phyloP scores from a whole-genome alignment of 2,797 vertebrate species.

The Huso huso region DNA sequence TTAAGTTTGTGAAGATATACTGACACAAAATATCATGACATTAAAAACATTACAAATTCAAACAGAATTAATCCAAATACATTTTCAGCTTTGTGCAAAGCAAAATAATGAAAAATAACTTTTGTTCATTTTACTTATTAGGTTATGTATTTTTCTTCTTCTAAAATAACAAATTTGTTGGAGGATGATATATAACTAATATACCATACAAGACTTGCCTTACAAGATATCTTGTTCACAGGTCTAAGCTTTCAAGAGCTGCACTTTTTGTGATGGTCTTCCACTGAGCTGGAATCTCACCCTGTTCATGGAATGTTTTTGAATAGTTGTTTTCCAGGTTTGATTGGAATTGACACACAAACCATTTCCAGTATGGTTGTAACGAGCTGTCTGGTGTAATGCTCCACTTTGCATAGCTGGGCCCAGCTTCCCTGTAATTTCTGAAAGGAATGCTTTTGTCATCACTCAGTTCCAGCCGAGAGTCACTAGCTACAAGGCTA shows the following conservation, averaged over 20 bases:
- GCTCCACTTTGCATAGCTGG: constrained; percentile 15
- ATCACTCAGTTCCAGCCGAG: background rate
- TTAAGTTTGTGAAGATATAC: no score
- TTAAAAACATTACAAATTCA: no score
- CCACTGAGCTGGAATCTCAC: constrained; percentile 24
- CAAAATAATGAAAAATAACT: no score
- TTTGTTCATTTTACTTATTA: no score
- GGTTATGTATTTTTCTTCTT: no score
- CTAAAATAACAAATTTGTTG: no score
- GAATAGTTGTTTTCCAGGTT: background rate
- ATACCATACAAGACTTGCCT: no score
- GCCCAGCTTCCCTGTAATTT: constrained; percentile 15
- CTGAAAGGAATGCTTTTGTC: constrained; percentile 17
- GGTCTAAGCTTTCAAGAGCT: background rate
- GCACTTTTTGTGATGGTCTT: background rate
- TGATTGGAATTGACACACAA: constrained; percentile 25
- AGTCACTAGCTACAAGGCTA: background rate
- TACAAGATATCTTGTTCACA: no score
- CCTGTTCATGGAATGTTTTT: constrained; percentile 8
- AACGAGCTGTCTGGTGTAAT: constrained; percentile 23
- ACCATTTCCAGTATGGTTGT: constrained; percentile 37
- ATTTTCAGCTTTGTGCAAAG: no score
- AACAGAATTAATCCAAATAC: no score
- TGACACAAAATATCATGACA: no score
- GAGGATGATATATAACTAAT: no score